Base-by-base conservation (phyloP, 2,888 invertebrate species). In the Caradrina kadenii region DNA sequence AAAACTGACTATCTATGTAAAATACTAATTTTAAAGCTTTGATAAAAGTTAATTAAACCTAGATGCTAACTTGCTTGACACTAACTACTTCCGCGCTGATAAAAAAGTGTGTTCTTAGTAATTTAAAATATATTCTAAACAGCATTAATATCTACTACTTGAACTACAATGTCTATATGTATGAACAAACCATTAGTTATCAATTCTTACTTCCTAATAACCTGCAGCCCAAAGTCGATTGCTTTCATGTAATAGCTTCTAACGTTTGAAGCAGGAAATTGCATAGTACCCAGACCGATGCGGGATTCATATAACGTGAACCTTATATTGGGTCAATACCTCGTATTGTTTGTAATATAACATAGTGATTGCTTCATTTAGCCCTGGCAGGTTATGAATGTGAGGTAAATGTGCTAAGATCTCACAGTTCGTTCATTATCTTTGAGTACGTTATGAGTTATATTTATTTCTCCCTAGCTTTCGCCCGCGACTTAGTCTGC, bases 221-320 rank as follows among this genome's bases (percentile, higher is more conserved):
- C 76, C 63, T 76, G 76, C 70, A 76, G 65, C 60, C 66, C 31
- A 50, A 48, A 79, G 65, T 76, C 79, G 76, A 88, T 82, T 87
- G 83, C 86, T 87, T 88, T 84, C 79, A 81, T 71, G 73, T 77
- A 85, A 86, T 85, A 83, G 86, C 83, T 83, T 83, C 71, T 63
- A 80, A 76, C 83, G 76, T 82, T 81, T 80, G 81, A 78, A 82
- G 81, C 81, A 83, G 88, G 86, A 87, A 87, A 87, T 87, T 85
- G 84, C 84, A 88, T 75, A 79, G 77, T 71, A 80, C 63, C 63
- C 74, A 72, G 73, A 70, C 75, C 61, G 77, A 70, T 76, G 73
- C 35, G 74, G 66, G 63, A 69, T 73, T 74, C 64, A 55, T 79
- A 73, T 79, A 76, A 71, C 81, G 48, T 64, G 68, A 59, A 58